These are phyloP conservation scores for Ctenoplectra terminalis DNA, from an alignment of 1,140 invertebrate species.

Conservation along the genomic window DNA sequence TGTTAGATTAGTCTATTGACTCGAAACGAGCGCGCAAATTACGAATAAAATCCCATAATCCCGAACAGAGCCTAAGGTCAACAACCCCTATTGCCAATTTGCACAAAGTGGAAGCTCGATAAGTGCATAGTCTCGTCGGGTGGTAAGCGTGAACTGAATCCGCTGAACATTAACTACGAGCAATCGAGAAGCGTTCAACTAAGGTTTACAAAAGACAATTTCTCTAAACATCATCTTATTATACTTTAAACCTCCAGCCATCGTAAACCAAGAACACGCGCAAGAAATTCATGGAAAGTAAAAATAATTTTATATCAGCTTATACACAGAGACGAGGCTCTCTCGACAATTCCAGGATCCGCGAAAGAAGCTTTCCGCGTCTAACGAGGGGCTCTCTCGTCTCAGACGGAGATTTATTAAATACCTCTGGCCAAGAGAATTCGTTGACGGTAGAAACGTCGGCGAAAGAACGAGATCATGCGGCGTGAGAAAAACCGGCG, in stretches of 20 bases:
- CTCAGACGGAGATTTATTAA: conserved; percentile 51
- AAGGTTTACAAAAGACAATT: background rate
- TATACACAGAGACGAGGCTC: background rate
- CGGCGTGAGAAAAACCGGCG: conserved; percentile 17
- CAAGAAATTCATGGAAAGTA: background rate
- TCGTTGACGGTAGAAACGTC: conserved; percentile 43
- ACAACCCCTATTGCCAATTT: conserved; percentile 14
- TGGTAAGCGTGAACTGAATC: background rate
- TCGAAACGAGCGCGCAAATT: background rate
- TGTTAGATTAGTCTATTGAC: background rate
- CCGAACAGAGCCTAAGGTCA: background rate
- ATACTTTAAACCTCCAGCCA: no score
- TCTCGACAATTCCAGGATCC: background rate
- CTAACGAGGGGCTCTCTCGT: conserved; percentile 51
- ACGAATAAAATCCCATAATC: conserved; percentile 32
- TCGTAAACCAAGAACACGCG: no score
- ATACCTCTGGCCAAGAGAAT: conserved; percentile 46
- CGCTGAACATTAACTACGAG: background rate
- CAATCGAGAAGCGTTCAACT: background rate
- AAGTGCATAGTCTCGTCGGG: conserved; percentile 1
- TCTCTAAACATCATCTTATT: background rate
- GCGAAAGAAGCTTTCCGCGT: conserved; percentile 18
- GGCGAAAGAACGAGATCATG: conserved; percentile 28
- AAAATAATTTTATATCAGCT: background rate
- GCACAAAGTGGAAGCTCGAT: conserved; percentile 11